Percentiles rank a stretch among this genome's conserved stretches.
These are phyloP conservation scores for Myotis lucifugus DNA, from an alignment of 2,113 vertebrate species.

Conservation along the genomic window DNA sequence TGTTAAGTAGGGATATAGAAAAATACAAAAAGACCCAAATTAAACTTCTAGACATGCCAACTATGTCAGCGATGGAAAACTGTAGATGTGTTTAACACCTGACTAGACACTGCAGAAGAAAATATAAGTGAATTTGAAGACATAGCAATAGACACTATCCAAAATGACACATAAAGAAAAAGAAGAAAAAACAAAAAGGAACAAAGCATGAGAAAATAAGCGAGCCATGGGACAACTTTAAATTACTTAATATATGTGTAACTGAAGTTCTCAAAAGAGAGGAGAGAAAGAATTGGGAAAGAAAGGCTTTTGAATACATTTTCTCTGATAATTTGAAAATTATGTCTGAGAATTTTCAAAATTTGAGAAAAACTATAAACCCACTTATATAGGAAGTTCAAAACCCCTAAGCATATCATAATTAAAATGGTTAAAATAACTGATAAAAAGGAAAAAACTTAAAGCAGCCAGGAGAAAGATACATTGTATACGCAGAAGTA, in stretches of 20 bases:
- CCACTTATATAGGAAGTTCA: neutral
- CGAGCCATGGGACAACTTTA: neutral
- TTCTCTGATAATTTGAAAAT: neutral
- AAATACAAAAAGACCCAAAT: neutral
- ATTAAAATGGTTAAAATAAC: neutral
- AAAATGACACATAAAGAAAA: neutral
- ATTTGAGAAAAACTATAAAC: neutral
- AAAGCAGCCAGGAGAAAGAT: neutral
- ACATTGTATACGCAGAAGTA: neutral
- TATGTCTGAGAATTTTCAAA: neutral
- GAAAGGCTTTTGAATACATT: neutral
- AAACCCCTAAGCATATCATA: neutral
- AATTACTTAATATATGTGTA: neutral
- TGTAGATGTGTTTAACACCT: neutral
- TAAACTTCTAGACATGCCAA: neutral
- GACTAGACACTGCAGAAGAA: neutral
- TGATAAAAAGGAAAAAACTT: neutral
- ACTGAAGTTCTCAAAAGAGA: neutral
- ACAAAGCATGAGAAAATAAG: neutral
- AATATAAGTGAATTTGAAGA: neutral
- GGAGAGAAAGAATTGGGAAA: neutral
- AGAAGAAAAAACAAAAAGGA: neutral
- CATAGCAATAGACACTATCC: neutral
- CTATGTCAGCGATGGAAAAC: neutral
- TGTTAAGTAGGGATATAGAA: neutral